Conservation (phyloP, 2,113 vertebrate species). For the Maccullochella peelii region DNA sequence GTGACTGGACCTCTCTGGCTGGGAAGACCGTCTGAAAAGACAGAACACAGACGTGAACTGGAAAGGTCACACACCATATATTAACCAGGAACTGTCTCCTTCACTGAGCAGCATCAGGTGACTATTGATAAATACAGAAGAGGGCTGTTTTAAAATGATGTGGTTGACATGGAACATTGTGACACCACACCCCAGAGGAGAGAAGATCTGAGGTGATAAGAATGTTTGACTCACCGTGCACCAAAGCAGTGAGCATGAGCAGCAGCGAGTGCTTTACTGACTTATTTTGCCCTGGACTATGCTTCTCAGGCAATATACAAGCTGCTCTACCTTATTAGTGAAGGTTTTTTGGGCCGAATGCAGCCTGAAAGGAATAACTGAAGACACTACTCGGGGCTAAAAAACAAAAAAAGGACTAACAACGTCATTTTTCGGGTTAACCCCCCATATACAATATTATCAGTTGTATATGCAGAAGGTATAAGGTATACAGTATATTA, state of each 20-base stretch:
- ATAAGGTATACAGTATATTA: too few relatives aligned
- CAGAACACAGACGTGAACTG: not conserved
- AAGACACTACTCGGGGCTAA: not conserved
- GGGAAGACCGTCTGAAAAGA: conserved; percentile 60
- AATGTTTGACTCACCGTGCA: too few relatives aligned
- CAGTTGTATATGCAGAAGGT: not conserved
- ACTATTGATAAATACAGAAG: not conserved
- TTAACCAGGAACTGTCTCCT: not conserved
- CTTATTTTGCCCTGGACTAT: too few relatives aligned
- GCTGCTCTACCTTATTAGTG: too few relatives aligned
- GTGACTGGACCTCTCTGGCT: conserved; percentile 65
- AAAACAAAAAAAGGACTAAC: not conserved
- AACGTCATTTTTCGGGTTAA: too few relatives aligned
- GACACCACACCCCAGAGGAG: too few relatives aligned
- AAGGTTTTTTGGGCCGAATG: not conserved
- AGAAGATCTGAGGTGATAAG: too few relatives aligned
- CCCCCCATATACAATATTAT: not conserved
- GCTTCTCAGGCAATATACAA: too few relatives aligned
- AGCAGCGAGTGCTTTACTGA: too few relatives aligned
- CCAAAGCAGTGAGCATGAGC: too few relatives aligned
- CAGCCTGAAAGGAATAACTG: not conserved
- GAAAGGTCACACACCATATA: not conserved
- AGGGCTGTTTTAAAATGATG: not conserved
- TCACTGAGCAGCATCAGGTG: not conserved
- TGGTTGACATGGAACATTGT: not conserved